These are phyloP conservation scores for Chaetodon trifascialis DNA, from an alignment of 2,113 vertebrate genomes.

Conservation along the genomic window DNA sequence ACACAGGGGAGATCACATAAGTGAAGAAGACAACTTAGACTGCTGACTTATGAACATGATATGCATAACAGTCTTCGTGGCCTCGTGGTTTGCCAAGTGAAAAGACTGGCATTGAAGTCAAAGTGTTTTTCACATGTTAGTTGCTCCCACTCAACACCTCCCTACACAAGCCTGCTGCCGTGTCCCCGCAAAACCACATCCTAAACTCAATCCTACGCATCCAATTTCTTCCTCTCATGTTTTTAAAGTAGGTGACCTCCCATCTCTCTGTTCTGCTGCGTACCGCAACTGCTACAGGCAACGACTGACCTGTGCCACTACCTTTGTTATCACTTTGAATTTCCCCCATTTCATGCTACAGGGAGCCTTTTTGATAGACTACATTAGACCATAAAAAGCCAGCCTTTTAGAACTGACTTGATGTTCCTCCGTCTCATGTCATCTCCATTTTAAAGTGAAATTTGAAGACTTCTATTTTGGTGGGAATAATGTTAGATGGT, in stretches of 20 bases:
- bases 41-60: neutral
- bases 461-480: neutral
- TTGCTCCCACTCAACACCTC: conserved; percentile 26
- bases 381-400: conserved; percentile 38
- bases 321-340: conserved; percentile 51
- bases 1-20: neutral
- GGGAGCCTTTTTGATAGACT: conserved; percentile 36
- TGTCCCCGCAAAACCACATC: neutral
- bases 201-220: neutral
- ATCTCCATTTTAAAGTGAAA: conserved; percentile 1
- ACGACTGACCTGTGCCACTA: conserved; percentile 51
- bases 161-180: conserved; percentile 1
- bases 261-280: conserved; percentile 19
- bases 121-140: conserved; percentile 23
- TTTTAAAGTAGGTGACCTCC: conserved; percentile 32
- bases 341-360: conserved; percentile 31
- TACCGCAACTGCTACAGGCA: conserved; percentile 20
- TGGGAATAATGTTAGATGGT: neutral
- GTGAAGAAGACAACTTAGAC: too few relatives aligned
- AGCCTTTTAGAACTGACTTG: conserved; percentile 22
- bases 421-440: conserved; percentile 10
- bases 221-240: conserved; percentile 20
- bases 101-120: conserved; percentile 1
- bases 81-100: conserved; percentile 1
- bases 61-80: neutral